Evolutionary conservation across 2,888 invertebrate species (phyloP).

Genomic region (Petrolisthes manimaculis): DNA sequence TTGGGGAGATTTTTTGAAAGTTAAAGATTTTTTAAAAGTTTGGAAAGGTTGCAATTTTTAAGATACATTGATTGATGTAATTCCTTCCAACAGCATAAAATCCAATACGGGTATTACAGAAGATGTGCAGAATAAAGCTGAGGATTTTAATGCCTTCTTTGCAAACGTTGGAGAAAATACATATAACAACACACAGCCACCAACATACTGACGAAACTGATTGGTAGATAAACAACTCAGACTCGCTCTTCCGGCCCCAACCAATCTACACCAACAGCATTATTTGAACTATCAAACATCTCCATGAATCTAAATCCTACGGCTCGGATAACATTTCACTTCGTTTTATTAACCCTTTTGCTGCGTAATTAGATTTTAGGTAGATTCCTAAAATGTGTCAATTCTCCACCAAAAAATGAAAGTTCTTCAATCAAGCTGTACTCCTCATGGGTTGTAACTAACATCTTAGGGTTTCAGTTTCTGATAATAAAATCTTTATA

Average conservation of each 20-base stretch:
- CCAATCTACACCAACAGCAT: not conserved
- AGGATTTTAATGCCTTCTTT: not conserved
- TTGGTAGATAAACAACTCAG: not conserved
- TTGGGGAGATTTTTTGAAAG: no score
- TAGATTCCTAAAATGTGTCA: no score
- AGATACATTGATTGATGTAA: not conserved
- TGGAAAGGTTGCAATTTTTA: no score
- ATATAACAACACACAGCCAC: not conserved
- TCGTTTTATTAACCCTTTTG: constrained; percentile 14
- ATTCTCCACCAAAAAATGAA: no score
- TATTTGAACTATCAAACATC: constrained; percentile 18
- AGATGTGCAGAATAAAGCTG: not conserved
- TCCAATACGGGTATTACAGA: not conserved
- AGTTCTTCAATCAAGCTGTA: no score
- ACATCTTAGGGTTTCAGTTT: no score
- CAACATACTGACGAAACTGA: not conserved
- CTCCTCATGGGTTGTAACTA: no score
- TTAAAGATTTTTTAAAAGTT: no score
- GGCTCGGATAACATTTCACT: constrained; percentile 8
- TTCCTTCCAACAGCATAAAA: not conserved
- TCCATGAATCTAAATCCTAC: constrained; percentile 9
- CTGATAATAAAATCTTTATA: no score
- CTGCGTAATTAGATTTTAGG: no score
- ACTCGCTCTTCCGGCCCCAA: constrained; percentile 20
- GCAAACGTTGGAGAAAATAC: not conserved